phyloP scores from a whole-genome alignment of 2,113 vertebrate species.

The Upupa epops region DNA sequence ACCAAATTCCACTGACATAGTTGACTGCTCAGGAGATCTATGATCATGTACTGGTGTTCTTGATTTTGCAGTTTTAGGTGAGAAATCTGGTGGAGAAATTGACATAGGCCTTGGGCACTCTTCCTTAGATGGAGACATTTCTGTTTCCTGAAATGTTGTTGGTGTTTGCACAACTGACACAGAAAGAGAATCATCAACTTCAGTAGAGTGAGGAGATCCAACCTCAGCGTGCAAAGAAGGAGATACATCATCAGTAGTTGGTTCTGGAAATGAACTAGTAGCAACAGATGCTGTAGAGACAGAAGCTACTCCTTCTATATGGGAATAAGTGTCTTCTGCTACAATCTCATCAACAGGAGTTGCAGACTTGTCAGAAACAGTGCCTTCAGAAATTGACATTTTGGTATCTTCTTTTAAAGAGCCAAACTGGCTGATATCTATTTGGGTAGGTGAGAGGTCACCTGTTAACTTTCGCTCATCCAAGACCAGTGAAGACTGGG shows the following conservation, averaged over 20 bases:
- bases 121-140: conserved; percentile 92
- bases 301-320: conserved; percentile 89
- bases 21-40: conserved; percentile 88
- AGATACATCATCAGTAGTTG: conserved; percentile 91
- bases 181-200: conserved; percentile 96
- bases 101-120: conserved; percentile 96
- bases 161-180: conserved; percentile 96
- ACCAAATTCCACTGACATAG: conserved; percentile 87
- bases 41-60: conserved; percentile 79
- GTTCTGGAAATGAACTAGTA: conserved; percentile 94
- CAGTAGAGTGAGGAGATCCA: conserved; percentile 94
- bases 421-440: conserved; percentile 80
- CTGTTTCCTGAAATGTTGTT: conserved; percentile 91
- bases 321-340: conserved; percentile 95
- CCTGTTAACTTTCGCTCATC: conserved; percentile 74
- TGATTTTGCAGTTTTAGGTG: conserved; percentile 87
- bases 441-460: conserved; percentile 81
- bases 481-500: conserved; percentile 68
- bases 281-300: conserved; percentile 94
- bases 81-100: conserved; percentile 93
- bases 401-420: conserved; percentile 93
- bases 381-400: conserved; percentile 98
- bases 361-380: conserved; percentile 92
- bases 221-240: conserved; percentile 96
- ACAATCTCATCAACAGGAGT: conserved; percentile 92